Evolutionary conservation across 2,888 invertebrate species (phyloP).

Genomic region (Eupsilia transversa): DNA sequence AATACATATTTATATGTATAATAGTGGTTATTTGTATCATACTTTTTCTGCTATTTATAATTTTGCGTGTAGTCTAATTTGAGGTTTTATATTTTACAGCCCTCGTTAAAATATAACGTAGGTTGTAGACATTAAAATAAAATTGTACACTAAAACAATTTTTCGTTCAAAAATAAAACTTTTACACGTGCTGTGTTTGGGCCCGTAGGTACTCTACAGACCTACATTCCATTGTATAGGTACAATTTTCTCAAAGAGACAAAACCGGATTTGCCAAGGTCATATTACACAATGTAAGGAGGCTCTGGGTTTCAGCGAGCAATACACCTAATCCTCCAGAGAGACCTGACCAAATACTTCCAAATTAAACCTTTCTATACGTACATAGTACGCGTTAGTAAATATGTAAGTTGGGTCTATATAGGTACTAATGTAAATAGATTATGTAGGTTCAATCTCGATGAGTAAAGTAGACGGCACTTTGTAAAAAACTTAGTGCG

Average conservation of each 20-base stretch:
- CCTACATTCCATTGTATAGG: not conserved
- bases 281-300: constrained; percentile 38
- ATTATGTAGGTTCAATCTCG: not conserved
- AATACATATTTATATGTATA: not conserved
- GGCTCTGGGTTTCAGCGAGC: constrained; percentile 21
- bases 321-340: constrained; percentile 48
- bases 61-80: not conserved
- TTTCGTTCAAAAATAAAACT: not conserved
- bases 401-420: constrained; percentile 17
- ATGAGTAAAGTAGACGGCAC: not conserved
- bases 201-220: not conserved
- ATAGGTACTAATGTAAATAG: constrained; percentile 16
- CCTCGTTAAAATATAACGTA: not conserved
- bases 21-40: too few relatives aligned
- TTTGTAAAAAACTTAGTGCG: not conserved
- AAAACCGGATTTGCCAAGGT: constrained; percentile 33
- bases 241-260: constrained; percentile 14
- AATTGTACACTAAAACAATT: not conserved
- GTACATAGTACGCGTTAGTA: constrained; percentile 28
- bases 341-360: constrained; percentile 59
- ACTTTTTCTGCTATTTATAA: not conserved
- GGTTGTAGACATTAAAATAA: not conserved
- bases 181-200: not conserved
- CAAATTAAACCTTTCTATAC: constrained; percentile 56
- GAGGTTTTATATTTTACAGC: not conserved